phyloP scores from a whole-genome alignment of 2,797 vertebrate species.

The Hozukius guyotensis region DNA sequence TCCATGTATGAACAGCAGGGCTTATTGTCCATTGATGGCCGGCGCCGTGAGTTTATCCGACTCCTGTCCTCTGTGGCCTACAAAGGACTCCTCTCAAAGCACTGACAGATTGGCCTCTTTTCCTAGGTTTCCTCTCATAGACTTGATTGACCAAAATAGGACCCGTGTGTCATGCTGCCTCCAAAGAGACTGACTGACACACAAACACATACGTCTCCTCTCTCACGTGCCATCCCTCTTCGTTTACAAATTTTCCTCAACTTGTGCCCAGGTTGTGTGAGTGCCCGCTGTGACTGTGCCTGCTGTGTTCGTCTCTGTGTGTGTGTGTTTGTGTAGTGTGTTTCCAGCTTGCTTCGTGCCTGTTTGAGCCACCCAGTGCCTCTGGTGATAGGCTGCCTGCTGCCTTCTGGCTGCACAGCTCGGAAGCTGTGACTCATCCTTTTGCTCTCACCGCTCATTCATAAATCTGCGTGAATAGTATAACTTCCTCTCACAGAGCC shows the following conservation, averaged over 20 bases:
- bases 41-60: constrained; percentile 67
- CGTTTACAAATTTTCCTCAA: constrained; percentile 50
- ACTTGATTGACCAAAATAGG: constrained; percentile 72
- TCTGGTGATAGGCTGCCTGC: constrained; percentile 69
- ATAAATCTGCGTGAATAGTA: constrained; percentile 82
- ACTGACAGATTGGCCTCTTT: constrained; percentile 65
- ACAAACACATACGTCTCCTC: constrained; percentile 27
- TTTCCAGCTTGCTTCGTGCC: constrained; percentile 51
- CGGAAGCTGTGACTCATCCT: constrained; percentile 81
- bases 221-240: constrained; percentile 39
- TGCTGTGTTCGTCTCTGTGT: constrained; percentile 22
- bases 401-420: constrained; percentile 70
- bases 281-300: constrained; percentile 27
- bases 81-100: constrained; percentile 70
- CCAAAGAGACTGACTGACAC: constrained; percentile 58
- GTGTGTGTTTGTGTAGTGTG: constrained; percentile 35
- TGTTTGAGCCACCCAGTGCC: constrained; percentile 59
- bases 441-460: constrained; percentile 79
- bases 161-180: constrained; percentile 53
- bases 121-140: constrained; percentile 60
- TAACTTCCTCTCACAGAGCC: constrained; percentile 69
- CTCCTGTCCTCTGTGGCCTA: constrained; percentile 71
- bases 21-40: constrained; percentile 69
- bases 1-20: constrained; percentile 65
- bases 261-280: constrained; percentile 36